Evolutionary conservation across 2,888 invertebrate genomes (phyloP), one percentile per base, ranked within the genome.

Genomic region (Athalia circularis): DNA sequence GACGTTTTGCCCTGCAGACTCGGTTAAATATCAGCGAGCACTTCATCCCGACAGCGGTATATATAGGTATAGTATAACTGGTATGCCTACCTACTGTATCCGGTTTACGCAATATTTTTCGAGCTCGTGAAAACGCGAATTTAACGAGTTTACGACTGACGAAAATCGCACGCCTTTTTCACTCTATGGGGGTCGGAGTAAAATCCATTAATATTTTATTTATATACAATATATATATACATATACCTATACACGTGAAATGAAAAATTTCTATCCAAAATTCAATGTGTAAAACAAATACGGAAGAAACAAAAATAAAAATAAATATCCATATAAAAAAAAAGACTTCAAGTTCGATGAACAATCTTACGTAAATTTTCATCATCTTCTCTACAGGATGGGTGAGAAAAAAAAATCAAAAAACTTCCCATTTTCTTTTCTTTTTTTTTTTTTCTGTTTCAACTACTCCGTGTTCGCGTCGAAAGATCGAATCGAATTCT

Each of bases 51-150:
- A 29, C 1, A 29, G 29, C 29, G 29, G 29, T 29, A 29, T 29
- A 29, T 29, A 29, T 29, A 29, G 29, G 29, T 29, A 29, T 29
- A n/a, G n/a, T n/a, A 29, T 29, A 29, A 29, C 29, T 29, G 29
- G 29, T 29, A 29, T n/a, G n/a, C 29, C 29, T 29, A 29, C 29
- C 65, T 57, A 29, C 29, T 29, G 74, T 64, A 78, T 78, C 78
- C 78, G 78, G 78, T 74, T 78, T 78, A 74, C 78, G 64, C 72
- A 78, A 74, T 77, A 15, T 47, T 13, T 9, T 9, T 13, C 47
- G 52, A 78, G 62, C 70, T 72, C 15, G 54, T 64, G 67, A 72
- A 79, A 80, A 80, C 50, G 50, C 6, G 75, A 62, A 64, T 75
- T 75, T 75, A 50, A 75, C 75, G 75, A 75, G 75, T 61, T 50